These are phyloP conservation scores for Halesus radiatus DNA, from an alignment of 1,140 invertebrate genomes.

Conservation along the genomic window DNA sequence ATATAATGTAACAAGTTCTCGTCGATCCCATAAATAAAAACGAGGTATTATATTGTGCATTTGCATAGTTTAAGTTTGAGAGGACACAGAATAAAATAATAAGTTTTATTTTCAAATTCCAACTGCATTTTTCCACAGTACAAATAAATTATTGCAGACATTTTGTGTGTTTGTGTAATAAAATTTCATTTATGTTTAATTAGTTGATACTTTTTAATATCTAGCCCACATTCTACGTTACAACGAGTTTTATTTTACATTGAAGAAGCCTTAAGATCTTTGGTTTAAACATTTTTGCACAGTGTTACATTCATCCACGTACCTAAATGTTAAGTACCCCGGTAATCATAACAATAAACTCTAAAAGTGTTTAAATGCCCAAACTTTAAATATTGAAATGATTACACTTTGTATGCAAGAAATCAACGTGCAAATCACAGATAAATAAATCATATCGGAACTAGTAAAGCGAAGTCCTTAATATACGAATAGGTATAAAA, in stretches of 20 bases:
- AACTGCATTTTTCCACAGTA: too few relatives aligned
- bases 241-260: conserved; percentile 17
- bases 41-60: too few relatives aligned
- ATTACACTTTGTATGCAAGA: conserved; percentile 11
- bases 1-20: too few relatives aligned
- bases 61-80: too few relatives aligned
- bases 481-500: too few relatives aligned
- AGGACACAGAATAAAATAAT: too few relatives aligned
- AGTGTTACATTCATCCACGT: not conserved
- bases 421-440: conserved; percentile 33
- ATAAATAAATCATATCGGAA: conserved; percentile 36
- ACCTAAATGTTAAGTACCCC: conserved; percentile 29
- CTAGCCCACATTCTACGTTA: conserved; percentile 4
- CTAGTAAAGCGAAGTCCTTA: not conserved
- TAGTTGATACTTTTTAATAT: not conserved
- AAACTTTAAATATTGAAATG: not conserved
- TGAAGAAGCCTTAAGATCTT: conserved; percentile 41
- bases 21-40: too few relatives aligned
- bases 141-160: too few relatives aligned
- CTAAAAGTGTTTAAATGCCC: conserved; percentile 15
- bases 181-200: too few relatives aligned
- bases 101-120: too few relatives aligned
- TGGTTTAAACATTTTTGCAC: conserved; percentile 44
- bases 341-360: conserved; percentile 20
- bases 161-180: too few relatives aligned